Conservation (phyloP, 2,113 vertebrate genomes). For the Datnioides undecimradiatus region DNA sequence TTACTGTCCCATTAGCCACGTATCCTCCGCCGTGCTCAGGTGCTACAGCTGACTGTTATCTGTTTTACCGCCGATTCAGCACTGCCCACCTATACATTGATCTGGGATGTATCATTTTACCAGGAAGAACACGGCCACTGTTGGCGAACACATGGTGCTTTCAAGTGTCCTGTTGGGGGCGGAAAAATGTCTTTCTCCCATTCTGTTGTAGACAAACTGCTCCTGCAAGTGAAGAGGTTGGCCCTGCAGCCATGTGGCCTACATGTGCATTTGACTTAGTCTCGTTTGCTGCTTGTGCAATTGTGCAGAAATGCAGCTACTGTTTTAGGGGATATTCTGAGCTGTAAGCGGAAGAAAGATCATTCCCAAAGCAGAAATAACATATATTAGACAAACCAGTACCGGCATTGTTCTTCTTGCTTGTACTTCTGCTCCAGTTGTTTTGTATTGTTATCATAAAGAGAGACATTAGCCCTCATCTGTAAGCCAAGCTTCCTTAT, state of each 20-base stretch:
- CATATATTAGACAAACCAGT: background rate
- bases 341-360: constrained; percentile 12
- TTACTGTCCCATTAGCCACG: constrained; percentile 30
- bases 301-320: constrained; percentile 17
- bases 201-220: constrained; percentile 13
- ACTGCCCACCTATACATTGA: constrained; percentile 25
- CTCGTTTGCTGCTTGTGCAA: constrained; percentile 30
- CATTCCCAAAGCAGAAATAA: constrained; percentile 10
- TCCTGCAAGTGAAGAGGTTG: constrained; percentile 1
- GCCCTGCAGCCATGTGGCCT: constrained; percentile 29
- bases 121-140: background rate
- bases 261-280: constrained; percentile 19
- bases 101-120: constrained; percentile 52
- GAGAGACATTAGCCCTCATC: background rate
- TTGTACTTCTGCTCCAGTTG: constrained; percentile 57
- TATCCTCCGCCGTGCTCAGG: constrained; percentile 31
- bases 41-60: constrained; percentile 38
- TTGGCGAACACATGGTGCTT: constrained; percentile 43
- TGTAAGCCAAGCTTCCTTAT: constrained; percentile 26
- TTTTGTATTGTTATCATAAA: constrained; percentile 26
- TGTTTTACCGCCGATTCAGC: constrained; percentile 25
- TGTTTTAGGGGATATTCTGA: background rate
- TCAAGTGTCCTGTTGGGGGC: constrained; percentile 45
- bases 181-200: constrained; percentile 1
- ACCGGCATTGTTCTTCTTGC: constrained; percentile 26